Conservation (phyloP, 2,888 invertebrate genomes). For the Idaea straminata region DNA sequence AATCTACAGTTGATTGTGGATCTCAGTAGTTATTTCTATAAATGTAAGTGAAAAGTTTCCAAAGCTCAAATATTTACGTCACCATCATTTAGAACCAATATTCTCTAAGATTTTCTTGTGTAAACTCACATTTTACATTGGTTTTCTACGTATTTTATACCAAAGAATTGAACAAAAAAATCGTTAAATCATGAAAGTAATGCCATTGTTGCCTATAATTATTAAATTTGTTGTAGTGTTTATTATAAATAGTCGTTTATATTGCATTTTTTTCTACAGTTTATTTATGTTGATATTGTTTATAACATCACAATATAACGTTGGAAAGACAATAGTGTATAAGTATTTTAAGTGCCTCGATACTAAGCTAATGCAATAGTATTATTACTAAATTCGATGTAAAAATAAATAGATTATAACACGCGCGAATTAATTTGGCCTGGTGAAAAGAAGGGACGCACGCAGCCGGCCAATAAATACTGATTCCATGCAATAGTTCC, state of each 20-base stretch:
- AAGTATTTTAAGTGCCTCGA: constrained; percentile 20
- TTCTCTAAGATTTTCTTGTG: constrained; percentile 61
- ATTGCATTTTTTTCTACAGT: not conserved
- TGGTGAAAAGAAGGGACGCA: too few species aligned
- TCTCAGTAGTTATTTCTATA: constrained; percentile 68
- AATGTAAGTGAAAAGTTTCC: constrained; percentile 58
- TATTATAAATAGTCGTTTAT: not conserved
- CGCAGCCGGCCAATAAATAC: too few species aligned
- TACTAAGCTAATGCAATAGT: not conserved
- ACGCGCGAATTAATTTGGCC: too few species aligned
- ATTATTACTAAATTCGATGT: too few species aligned
- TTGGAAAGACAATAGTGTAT: constrained; percentile 18
- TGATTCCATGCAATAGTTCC: too few species aligned
- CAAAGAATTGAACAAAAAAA: not conserved
- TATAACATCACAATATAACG: not conserved
- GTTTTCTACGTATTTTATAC: not conserved
- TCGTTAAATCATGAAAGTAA: not conserved
- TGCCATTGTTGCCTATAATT: not conserved
- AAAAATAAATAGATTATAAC: too few species aligned
- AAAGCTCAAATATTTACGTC: constrained; percentile 53
- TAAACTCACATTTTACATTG: constrained; percentile 29
- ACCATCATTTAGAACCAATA: constrained; percentile 55
- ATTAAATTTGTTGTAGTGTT: too few species aligned
- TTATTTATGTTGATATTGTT: not conserved
- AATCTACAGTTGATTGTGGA: constrained; percentile 77